Percentiles rank a stretch among this genome's conserved stretches.
These are phyloP conservation scores for Anthopleura sola DNA, from an alignment of 64 coral and sea anemone species.

Conservation along the genomic window DNA sequence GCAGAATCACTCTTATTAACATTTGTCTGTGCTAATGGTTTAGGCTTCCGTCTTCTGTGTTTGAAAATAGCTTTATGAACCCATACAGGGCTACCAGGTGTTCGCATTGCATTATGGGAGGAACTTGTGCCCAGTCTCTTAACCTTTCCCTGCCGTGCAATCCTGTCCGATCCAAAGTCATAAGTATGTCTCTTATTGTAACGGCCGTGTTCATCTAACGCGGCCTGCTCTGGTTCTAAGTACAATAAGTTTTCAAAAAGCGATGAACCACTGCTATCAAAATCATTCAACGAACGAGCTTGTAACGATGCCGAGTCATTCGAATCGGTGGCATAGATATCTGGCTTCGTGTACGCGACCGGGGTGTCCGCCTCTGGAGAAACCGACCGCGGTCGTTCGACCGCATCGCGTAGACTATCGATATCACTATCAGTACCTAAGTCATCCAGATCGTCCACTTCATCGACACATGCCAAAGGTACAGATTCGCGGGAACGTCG, in stretches of 20 bases:
- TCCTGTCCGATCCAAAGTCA: conserved; percentile 12
- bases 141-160: not conserved
- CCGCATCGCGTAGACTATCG: not conserved
- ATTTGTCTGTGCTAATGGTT: not conserved
- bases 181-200: conserved; percentile 18
- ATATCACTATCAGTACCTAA: not conserved
- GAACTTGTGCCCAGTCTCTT: conserved; percentile 4
- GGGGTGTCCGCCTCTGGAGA: not conserved
- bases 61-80: conserved; percentile 9
- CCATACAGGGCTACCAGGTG: conserved; percentile 6
- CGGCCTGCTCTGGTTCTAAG: not conserved
- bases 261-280: conserved; percentile 2
- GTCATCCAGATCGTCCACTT: conserved; percentile 6
- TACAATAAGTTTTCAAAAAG: conserved; percentile 14
- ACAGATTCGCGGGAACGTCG: not conserved
- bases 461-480: conserved; percentile 18
- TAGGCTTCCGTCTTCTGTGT: conserved; percentile 3
- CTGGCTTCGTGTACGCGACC: not conserved
- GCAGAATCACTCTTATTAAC: not conserved
- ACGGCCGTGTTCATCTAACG: not conserved
- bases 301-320: not conserved
- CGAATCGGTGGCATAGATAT: not conserved
- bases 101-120: not conserved
- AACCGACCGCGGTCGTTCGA: not conserved
- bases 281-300: not conserved